Base-by-base conservation (phyloP, 1,140 invertebrate genomes). In the Cotesia glomerata region DNA sequence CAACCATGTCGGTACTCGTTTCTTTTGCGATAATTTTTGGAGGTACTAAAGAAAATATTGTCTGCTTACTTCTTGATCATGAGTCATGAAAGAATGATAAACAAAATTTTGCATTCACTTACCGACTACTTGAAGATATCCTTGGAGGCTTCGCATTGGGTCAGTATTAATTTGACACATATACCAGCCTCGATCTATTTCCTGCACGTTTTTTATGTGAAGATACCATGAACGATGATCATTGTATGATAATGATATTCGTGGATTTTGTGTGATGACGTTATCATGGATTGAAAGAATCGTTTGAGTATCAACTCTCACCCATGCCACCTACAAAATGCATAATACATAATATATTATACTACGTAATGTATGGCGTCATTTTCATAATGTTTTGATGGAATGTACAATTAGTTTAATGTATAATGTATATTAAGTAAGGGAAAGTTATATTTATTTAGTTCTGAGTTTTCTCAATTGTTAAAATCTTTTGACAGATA, bases 71-170 rank as follows among this genome's bases (percentile, higher is more conserved):
- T 52, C 35, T 36, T 16, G 16, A 4, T 64, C 5, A 32, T 32
- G n/a, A 11, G n/a, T n/a, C n/a, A n/a, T n/a, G n/a, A n/a, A n/a
- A n/a, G n/a, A n/a, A n/a, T n/a, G n/a, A n/a, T n/a, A 16, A 13
- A 34, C 34, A 5, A 5, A 54, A 54, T 16, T 54, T 4, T 54
- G 4, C 13, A 11, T 54, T 13, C 8, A 89, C 91, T 91, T 86
- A 95, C 95, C 94, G 14, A 96, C 94, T 74, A 96, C 94, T 89
- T 96, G 93, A 39, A 96, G 88, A 81, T 95, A 96, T 56, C 94
- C 95, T 78, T 95, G 93, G 35, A 92, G 88, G 45, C 92, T 93
- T 72, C 92, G 89, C 93, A 96, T 95, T 1, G 95, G 95, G 84
- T 95, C 94, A 0, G 95, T 95, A 82, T 95, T 95, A 70, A 95